Percentiles rank a stretch among this genome's conserved stretches.
phyloP scores from a whole-genome alignment of 2,888 invertebrate species.

The Stegana nigrithorax region DNA sequence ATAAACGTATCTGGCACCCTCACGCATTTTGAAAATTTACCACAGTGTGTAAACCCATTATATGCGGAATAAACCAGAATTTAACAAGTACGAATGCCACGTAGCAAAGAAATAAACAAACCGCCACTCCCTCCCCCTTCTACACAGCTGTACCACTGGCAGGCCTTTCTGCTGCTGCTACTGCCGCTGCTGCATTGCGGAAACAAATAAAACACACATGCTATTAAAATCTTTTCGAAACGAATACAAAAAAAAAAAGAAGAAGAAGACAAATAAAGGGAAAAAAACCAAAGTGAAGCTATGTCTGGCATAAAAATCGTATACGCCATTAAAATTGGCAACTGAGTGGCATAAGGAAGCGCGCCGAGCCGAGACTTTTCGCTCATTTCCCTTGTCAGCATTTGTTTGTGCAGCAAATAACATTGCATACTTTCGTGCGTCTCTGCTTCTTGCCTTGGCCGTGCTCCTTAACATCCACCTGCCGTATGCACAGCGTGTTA shows the following conservation, averaged over 20 bases:
- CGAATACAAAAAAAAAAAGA: slow-evolving; percentile 31
- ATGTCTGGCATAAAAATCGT: slow-evolving; percentile 36
- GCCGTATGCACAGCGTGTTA: not conserved
- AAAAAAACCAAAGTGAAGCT: slow-evolving; percentile 5
- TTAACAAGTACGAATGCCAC: not conserved
- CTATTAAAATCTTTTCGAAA: slow-evolving; percentile 38
- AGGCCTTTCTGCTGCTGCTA: slow-evolving; percentile 11
- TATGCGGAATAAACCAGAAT: not conserved
- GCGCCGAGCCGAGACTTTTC: not conserved
- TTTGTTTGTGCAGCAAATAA: slow-evolving; percentile 29
- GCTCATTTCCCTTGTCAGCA: slow-evolving; percentile 4
- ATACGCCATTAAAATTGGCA: slow-evolving; percentile 54
- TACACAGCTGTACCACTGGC: not conserved
- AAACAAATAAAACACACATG: slow-evolving; percentile 48
- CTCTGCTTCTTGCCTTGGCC: slow-evolving; percentile 5
- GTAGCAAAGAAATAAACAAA: slow-evolving; percentile 16
- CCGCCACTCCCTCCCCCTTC: slow-evolving; percentile 23
- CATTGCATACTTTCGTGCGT: slow-evolving; percentile 31
- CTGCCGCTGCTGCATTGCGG: slow-evolving; percentile 43
- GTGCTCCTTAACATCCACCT: slow-evolving; percentile 53
- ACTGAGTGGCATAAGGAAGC: slow-evolving; percentile 35
- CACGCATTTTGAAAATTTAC: slow-evolving; percentile 60
- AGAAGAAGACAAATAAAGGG: slow-evolving; percentile 13
- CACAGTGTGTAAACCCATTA: slow-evolving; percentile 36
- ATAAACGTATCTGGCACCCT: slow-evolving; percentile 36